Evolutionary conservation across 2,113 vertebrate genomes (phyloP).

Genomic region (Rhinoderma darwinii): DNA sequence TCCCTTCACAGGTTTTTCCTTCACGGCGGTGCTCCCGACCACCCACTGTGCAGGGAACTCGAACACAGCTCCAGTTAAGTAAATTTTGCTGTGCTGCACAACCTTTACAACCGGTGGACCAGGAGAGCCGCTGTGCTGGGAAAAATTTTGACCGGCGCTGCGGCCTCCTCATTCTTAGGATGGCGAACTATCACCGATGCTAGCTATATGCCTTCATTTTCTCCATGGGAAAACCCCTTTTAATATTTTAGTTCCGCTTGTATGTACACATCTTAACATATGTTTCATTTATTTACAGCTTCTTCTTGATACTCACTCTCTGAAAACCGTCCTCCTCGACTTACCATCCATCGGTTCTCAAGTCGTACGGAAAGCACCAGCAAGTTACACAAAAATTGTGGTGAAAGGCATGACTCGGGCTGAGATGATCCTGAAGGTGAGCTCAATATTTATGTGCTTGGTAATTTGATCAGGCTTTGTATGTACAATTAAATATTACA

Average conservation of each 20-base stretch:
- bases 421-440: slow-evolving; percentile 99
- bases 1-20: no score
- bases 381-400: slow-evolving; percentile 98
- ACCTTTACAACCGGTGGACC: no score
- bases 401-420: slow-evolving; percentile 99
- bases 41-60: no score
- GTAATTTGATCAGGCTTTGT: not conserved
- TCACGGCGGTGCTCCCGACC: no score
- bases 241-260: not conserved
- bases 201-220: no score
- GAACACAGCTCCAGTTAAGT: no score
- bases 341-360: slow-evolving; percentile 97
- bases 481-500: not conserved
- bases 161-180: no score
- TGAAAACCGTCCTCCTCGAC: slow-evolving; percentile 96
- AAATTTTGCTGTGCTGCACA: no score
- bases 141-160: no score
- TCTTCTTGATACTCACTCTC: slow-evolving; percentile 94
- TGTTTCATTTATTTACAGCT: slow-evolving; percentile 75
- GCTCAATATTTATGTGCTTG: not conserved
- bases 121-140: no score
- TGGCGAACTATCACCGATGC: no score
- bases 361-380: slow-evolving; percentile 95
- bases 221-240: no score
- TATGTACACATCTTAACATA: not conserved